Base-by-base conservation (phyloP, 2,888 invertebrate species). In the Fragum whitleyi region DNA sequence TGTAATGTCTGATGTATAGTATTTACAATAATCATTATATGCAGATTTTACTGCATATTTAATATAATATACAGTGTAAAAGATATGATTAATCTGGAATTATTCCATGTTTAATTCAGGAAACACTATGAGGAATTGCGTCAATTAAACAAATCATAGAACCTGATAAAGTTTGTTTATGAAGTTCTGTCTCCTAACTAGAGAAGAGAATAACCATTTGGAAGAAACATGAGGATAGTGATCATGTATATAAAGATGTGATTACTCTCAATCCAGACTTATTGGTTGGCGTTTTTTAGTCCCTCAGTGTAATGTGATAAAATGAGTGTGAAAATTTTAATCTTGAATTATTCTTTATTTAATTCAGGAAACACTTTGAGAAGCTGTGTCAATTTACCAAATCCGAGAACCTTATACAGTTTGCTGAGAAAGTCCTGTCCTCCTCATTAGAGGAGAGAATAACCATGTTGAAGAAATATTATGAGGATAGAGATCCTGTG, bases 291-390 rank as follows among this genome's bases (percentile, higher is more conserved):
- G n/a, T n/a, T n/a, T n/a, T n/a, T n/a, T n/a, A n/a, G n/a, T n/a
- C n/a, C n/a, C 5, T 36, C 32, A 36, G 32, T 36, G 5, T 36
- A 36, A 3, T 36, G 32, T 6, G 9, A 36, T 36, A 36, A 6
- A 9, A 36, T 36, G 32, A 36, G 3, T 36, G 32, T 36, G 32
- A 36, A 36, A n/a, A n/a, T n/a, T n/a, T n/a, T n/a, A n/a, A n/a
- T n/a, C n/a, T n/a, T n/a, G n/a, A n/a, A 36, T 9, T 36, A 36
- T 61, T 26, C 28, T 51, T 55, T 32, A 2, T 21, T 11, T 9
- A 26, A 5, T 74, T 26, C 74, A 91, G 91, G 53, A 86, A 89
- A 51, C 89, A 90, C 19, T 85, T 91, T 82, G 78, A 86, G 36
- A 81, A 86, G 39, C 77, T 92, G 73, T 74, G 74, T 2, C 71